Base-by-base conservation (phyloP, 2,113 vertebrate genomes). In the Mus pahari region DNA sequence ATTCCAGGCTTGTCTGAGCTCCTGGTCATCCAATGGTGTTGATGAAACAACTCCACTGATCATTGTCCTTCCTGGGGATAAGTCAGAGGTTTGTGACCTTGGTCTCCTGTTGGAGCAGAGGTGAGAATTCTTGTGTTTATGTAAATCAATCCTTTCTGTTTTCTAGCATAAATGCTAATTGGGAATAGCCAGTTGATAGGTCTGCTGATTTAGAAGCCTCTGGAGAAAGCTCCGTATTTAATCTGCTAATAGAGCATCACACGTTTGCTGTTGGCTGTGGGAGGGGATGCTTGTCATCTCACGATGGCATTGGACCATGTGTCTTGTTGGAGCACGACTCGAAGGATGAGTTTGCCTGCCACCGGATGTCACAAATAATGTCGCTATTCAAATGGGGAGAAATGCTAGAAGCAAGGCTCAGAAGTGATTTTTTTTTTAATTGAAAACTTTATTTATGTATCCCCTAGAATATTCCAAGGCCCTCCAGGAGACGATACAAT, bases 361-460 rank as follows among this genome's bases (percentile, higher is more conserved):
- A 2, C 84, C 17, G 60, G 94, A 94, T 96, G 84, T 74, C 95
- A 97, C 95, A 97, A 96, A 95, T 95, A 90, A 96, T 62, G 39
- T 31, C 64, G 70, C 84, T 92, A 33, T 94, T 96, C 89, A 89
- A 64, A 95, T 64, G 50, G 81, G 22, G n/a, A 91, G 24, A 24
- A 53, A 77, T 48, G 74, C 74, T 92, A 77, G 66, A 2, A 0
- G 82, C n/a, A 55, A 68, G 70, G 26, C 68, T 94, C 70, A 91
- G n/a, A 95, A 89, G 58, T 77, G 45, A 84, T 70, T 82, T 82
- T 62, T 88, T 94, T 71, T 58, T 89, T 92, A 97, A 96, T 73
- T 53, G 89, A 96, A 97, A 96, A 50, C 20, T 36, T 68, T 96
- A 92, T 92, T 96, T 96, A n/a, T 92, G 50, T 83, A 78, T 93